Percentiles rank a stretch among this genome's conserved stretches.
Conservation (phyloP, 2,113 vertebrate species). For the Sphyrna mokarran region DNA sequence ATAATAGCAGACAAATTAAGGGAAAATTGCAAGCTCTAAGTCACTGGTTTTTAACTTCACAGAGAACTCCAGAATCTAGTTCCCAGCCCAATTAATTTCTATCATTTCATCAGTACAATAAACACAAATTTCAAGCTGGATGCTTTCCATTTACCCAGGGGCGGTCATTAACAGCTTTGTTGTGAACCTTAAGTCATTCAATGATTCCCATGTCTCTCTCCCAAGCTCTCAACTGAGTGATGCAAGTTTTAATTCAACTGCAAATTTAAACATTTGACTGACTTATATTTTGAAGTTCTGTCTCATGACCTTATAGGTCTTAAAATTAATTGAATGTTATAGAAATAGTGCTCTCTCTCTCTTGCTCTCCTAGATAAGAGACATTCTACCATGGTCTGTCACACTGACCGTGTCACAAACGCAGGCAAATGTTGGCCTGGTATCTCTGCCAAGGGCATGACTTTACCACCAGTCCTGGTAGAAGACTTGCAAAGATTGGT, state of each 20-base stretch:
- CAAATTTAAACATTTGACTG: not conserved
- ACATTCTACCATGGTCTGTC: not conserved
- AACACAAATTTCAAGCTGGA: constrained; percentile 14
- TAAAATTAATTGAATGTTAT: not conserved
- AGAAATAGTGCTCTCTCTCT: not conserved
- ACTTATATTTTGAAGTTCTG: not conserved
- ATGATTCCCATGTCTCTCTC: not conserved
- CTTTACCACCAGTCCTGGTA: not conserved
- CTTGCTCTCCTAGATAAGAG: not conserved
- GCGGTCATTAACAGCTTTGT: not conserved
- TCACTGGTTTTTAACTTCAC: not conserved
- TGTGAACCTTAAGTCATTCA: not conserved
- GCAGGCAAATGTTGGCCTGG: not conserved
- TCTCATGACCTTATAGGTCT: not conserved
- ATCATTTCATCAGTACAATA: constrained; percentile 16
- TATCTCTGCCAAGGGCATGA: not conserved
- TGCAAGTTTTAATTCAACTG: not conserved
- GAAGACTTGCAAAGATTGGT: not conserved
- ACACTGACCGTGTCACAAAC: not conserved
- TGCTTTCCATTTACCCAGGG: not conserved
- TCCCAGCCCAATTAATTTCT: constrained; percentile 14
- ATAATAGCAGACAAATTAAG: not conserved
- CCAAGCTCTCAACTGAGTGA: not conserved
- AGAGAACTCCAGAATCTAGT: not conserved
- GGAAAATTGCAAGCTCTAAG: not conserved